Conservation (phyloP, 2,888 invertebrate genomes). For the Masnerella sp. region DNA sequence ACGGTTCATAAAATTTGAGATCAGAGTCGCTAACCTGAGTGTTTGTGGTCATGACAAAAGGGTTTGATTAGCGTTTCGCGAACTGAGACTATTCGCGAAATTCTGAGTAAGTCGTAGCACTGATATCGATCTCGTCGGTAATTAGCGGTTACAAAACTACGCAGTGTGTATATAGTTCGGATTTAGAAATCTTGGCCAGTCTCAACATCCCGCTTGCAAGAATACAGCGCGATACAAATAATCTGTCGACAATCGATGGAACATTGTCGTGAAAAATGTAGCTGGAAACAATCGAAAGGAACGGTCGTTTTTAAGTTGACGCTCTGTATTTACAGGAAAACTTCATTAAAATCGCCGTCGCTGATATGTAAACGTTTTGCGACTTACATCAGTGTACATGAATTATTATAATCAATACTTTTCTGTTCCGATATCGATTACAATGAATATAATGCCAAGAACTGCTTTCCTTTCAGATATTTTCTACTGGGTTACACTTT, state of each 20-base stretch:
- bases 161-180: slow-evolving; percentile 38
- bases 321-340: slow-evolving; percentile 50
- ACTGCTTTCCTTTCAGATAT: slow-evolving; percentile 43
- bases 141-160: slow-evolving; percentile 52
- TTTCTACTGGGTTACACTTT: slow-evolving; percentile 50
- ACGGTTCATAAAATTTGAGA: no score
- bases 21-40: no score
- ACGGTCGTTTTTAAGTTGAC: slow-evolving; percentile 45
- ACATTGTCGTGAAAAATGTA: slow-evolving; percentile 19
- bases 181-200: slow-evolving; percentile 55
- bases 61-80: no score
- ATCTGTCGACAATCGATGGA: slow-evolving; percentile 28
- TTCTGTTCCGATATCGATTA: slow-evolving; percentile 49
- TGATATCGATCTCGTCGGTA: slow-evolving; percentile 32
- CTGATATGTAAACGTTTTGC: slow-evolving; percentile 64
- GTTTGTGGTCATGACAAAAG: no score
- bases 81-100: slow-evolving; percentile 28
- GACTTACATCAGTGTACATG: slow-evolving; percentile 58
- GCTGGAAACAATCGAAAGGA: slow-evolving; percentile 30
- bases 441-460: slow-evolving; percentile 48
- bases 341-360: slow-evolving; percentile 58
- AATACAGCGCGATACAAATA: slow-evolving; percentile 40
- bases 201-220: slow-evolving; percentile 42
- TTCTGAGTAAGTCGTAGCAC: slow-evolving; percentile 43
- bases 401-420: slow-evolving; percentile 53